Conservation (phyloP, 2,888 invertebrate species). For the Cerceris rybyensis region DNA sequence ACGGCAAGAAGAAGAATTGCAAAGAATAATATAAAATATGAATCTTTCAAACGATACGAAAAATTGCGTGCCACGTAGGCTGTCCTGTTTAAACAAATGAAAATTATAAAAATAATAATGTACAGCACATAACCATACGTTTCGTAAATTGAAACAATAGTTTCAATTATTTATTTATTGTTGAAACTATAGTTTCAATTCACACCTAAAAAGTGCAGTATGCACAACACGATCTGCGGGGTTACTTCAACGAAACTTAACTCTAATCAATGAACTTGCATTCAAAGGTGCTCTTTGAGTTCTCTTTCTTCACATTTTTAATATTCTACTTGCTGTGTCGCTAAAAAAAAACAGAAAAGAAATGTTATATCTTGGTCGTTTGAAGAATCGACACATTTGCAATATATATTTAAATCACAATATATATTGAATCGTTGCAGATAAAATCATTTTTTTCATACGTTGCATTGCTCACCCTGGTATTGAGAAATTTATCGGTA, state of each 20-base stretch:
- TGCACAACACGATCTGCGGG: slow-evolving; percentile 46
- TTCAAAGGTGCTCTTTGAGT: slow-evolving; percentile 8
- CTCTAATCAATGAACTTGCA: slow-evolving; percentile 36
- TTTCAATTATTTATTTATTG: neutral
- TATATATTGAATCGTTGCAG: too few species aligned
- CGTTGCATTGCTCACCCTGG: too few species aligned
- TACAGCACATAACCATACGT: slow-evolving; percentile 24
- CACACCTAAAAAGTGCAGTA: slow-evolving; percentile 42
- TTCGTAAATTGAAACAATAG: slow-evolving; percentile 25
- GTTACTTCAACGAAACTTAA: slow-evolving; percentile 50
- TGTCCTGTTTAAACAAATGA: neutral
- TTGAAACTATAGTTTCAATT: too few species aligned
- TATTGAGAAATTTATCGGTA: too few species aligned
- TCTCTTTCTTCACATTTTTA: too few species aligned
- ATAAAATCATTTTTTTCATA: too few species aligned
- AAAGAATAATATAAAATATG: slow-evolving; percentile 4
- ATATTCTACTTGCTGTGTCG: neutral
- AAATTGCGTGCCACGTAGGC: neutral
- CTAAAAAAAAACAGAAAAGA: neutral
- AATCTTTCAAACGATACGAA: neutral
- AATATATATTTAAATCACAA: too few species aligned
- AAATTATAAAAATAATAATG: too few species aligned
- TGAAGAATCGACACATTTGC: too few species aligned
- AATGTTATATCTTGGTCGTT: neutral
- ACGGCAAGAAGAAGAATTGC: neutral